Percentiles rank a stretch among this genome's conserved stretches.
Conservation (phyloP, 2,113 vertebrate genomes). For the Nannospalax galili region DNA sequence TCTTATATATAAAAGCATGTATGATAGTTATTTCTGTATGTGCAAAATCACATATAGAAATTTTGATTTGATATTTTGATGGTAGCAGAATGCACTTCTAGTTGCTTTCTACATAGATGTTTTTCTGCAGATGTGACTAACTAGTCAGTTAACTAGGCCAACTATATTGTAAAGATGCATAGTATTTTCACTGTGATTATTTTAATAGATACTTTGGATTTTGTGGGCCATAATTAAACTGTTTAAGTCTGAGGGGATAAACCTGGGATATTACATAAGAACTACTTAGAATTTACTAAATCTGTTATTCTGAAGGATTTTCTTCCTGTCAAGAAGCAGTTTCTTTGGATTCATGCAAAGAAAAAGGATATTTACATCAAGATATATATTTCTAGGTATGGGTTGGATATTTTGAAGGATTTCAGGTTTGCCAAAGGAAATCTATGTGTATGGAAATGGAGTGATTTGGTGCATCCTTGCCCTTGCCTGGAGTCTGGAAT, state of each 20-base stretch:
- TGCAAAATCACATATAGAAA: slow-evolving; percentile 32
- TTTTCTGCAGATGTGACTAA: background rate
- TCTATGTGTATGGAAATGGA: slow-evolving; percentile 37
- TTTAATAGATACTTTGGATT: slow-evolving; percentile 25
- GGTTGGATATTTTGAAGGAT: slow-evolving; percentile 17
- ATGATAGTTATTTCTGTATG: background rate
- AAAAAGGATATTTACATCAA: background rate
- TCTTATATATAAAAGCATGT: background rate
- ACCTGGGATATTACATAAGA: background rate
- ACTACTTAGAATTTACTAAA: slow-evolving; percentile 35
- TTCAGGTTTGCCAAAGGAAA: slow-evolving; percentile 50
- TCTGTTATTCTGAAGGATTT: slow-evolving; percentile 11
- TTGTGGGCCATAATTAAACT: background rate
- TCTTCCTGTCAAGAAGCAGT: background rate
- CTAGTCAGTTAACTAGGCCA: background rate
- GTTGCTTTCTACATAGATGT: background rate
- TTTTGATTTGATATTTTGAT: background rate
- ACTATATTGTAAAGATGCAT: background rate
- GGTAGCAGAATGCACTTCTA: background rate
- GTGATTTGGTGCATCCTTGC: slow-evolving; percentile 73
- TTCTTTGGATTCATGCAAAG: slow-evolving; percentile 30
- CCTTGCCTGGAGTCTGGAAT: slow-evolving; percentile 85
- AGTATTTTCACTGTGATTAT: slow-evolving; percentile 19
- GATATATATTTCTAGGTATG: background rate
- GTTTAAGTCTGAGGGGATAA: background rate